Evolutionary conservation across 2,797 vertebrate genomes (phyloP), one percentile per base, ranked within the genome.

Genomic region (Squalus acanthias): DNA sequence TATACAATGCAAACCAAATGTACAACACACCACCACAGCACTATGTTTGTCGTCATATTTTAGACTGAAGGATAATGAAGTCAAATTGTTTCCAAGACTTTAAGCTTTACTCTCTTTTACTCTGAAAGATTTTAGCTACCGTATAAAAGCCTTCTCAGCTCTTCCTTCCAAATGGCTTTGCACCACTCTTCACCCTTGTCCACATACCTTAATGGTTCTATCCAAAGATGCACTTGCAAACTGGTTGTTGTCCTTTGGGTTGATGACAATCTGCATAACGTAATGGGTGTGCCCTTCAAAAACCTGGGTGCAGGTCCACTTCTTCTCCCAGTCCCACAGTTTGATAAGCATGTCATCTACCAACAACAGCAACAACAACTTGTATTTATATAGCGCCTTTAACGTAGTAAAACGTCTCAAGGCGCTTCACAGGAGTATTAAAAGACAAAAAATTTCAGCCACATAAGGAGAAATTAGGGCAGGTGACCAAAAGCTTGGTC

Each of bases 271-370:
- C 97, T 99, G 99, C 99, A 99, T 99, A 96, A 99, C 99, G 0
- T 99, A 99, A 97, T 99, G 99, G 63, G 99, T 99, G 97, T 99
- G 99, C 95, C 99, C 99, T 97, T 99, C 99, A 98, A 99, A 99
- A 96, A 99, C 99, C 97, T 99, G 99, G 97, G 99, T 99, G 97
- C 99, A 99, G 0, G 98, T 98, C 99, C 99, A 99, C 96, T 99
- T 99, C 97, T 99, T 99, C 96, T 99, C 99, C 99, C 99, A 99
- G 98, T 99, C 99, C 99, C 99, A 99, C 9, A 99, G 98, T 96
- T 99, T 99, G 97, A 99, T 99, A 96, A 99, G 98, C 99, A 99
- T 99, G 97, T 99, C 99, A 98, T 99, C 99, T 99, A 97, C 13
- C 97, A 10, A 39, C 39, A 39, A 39, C 39, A 39, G 39, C 39